These are phyloP conservation scores for Caerostris darwini DNA, from an alignment of 1,140 invertebrate species.

Conservation along the genomic window DNA sequence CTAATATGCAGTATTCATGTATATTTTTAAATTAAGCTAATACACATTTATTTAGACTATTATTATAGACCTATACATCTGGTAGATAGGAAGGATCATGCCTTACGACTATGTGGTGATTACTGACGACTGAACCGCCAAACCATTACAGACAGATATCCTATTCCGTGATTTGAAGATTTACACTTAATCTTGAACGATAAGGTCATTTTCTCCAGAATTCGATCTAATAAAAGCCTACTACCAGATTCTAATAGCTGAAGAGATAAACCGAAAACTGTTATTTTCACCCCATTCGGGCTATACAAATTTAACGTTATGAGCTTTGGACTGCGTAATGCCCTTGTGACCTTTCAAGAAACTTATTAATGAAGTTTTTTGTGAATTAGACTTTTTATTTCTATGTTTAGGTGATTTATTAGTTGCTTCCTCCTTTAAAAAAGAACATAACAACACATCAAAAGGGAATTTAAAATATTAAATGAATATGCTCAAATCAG, in stretches of 20 bases:
- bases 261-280: conserved; percentile 38
- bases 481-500: conserved; percentile 79
- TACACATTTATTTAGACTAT: too few species aligned
- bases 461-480: conserved; percentile 80
- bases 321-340: too few species aligned
- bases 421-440: conserved; percentile 80
- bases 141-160: conserved; percentile 76
- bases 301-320: too few species aligned
- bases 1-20: too few species aligned
- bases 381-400: conserved; percentile 33
- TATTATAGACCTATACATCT: conserved; percentile 79
- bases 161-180: conserved; percentile 71
- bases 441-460: conserved; percentile 81
- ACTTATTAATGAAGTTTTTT: too few species aligned
- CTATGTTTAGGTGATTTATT: conserved; percentile 84
- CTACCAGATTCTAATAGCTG: conserved; percentile 34
- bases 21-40: too few species aligned
- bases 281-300: background rate
- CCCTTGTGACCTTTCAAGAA: too few species aligned
- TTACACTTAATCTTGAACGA: conserved; percentile 51
- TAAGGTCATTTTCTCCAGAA: background rate
- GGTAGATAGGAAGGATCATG: conserved; percentile 74
- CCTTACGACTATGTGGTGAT: conserved; percentile 76
- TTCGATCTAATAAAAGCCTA: conserved; percentile 47
- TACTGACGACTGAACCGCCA: conserved; percentile 71